These are phyloP conservation scores for Brachyhypopomus occidentalis DNA, from an alignment of 2,113 vertebrate species.

Conservation along the genomic window DNA sequence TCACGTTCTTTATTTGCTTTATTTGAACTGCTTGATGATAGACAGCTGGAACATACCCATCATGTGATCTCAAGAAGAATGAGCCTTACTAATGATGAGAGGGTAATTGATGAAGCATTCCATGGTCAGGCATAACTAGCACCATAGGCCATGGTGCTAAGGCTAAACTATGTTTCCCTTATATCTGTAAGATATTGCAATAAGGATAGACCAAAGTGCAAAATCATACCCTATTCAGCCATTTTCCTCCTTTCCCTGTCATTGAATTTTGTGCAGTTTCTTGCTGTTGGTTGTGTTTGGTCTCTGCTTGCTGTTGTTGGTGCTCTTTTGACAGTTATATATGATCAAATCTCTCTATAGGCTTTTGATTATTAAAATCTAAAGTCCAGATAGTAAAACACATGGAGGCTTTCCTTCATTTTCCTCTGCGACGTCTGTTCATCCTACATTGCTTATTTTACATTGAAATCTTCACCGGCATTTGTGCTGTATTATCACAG, in stretches of 20 bases:
- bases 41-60: background rate
- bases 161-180: background rate
- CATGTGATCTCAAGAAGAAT: constrained; percentile 3
- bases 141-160: background rate
- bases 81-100: background rate
- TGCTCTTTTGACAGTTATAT: background rate
- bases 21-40: background rate
- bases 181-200: background rate
- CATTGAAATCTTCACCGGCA: too few species aligned
- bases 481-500: too few species aligned
- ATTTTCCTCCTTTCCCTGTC: too few species aligned
- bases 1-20: constrained; percentile 14
- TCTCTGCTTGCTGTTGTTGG: background rate
- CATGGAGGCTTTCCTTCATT: background rate
- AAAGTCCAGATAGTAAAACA: background rate
- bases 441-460: too few species aligned
- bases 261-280: too few species aligned
- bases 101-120: background rate
- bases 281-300: too few species aligned
- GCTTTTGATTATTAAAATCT: background rate
- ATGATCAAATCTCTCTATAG: background rate
- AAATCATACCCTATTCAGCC: background rate
- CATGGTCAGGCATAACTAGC: background rate
- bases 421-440: background rate
- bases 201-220: background rate